Evolutionary conservation across 2,888 invertebrate genomes (phyloP), one percentile per base, ranked within the genome.

Genomic region (Arrhopalites spinosus): DNA sequence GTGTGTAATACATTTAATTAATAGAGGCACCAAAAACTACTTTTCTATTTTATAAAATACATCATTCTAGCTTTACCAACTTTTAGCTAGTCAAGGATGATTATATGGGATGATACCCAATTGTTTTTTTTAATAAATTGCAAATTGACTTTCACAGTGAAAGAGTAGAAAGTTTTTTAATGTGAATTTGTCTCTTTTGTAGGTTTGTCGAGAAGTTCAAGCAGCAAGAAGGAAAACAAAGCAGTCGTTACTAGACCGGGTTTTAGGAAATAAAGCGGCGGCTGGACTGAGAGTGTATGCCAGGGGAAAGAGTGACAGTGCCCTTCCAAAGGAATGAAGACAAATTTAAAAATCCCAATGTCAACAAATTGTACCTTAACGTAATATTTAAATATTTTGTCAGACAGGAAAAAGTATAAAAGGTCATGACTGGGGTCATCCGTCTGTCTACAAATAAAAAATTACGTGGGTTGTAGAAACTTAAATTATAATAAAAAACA

Each of bases 241-340:
- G 85, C 94, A 94, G 84, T 94, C 94, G 69, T 85, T 94, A 2
- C 85, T 93, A 50, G 93, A 93, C 84, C 87, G 95, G 77, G 94
- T 95, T 92, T 87, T 95, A 66, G 94, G 94, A 45, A 90, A 82
- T 70, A 83, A 83, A 69, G 81, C 81, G 15, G 82, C 82, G 15
- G 82, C 83, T 27, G 89, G 91, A 78, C 85, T 89, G 13, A 87
- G 91, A 79, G 90, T 92, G 67, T 95, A 94, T 85, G 92, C 91
- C 20, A 88, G 94, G 76, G 94, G 94, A 66, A 95, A 95, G 85
- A 95, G 94, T 86, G 94, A 95, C 84, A 93, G 93, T 84, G 93
- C 93, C 43, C 86, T 95, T 81, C 94, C 94, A 13, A 94, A 94
- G 86, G 93, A 94, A 85, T 92, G 70, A 76, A 76, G 61, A 47